Evolutionary conservation across 2,888 invertebrate species (phyloP).

Genomic region (Anticlea derivata): DNA sequence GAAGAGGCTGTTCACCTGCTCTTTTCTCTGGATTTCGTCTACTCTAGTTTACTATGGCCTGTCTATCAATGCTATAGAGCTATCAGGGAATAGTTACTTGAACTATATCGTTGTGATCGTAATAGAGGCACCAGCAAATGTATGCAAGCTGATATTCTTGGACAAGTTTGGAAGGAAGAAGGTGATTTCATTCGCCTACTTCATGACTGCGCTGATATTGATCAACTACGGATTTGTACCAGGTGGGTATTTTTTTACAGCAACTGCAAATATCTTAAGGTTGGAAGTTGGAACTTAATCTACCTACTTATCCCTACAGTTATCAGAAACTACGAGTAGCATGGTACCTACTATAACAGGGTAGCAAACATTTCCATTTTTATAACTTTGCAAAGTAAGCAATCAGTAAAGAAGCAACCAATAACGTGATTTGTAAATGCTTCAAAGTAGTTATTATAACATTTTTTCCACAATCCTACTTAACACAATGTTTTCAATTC

Average conservation of each 20-base stretch:
- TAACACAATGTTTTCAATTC: conserved; percentile 18
- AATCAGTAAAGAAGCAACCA: not conserved
- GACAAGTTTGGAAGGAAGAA: conserved; percentile 86
- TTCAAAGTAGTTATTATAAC: conserved; percentile 3
- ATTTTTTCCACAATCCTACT: conserved; percentile 9
- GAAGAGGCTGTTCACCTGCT: conserved; percentile 86
- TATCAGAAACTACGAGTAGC: too few relatives aligned
- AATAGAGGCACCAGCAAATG: conserved; percentile 90
- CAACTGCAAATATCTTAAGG: too few relatives aligned
- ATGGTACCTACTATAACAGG: too few relatives aligned
- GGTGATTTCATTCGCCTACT: conserved; percentile 85
- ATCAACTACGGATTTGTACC: conserved; percentile 86
- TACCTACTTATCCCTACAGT: too few relatives aligned
- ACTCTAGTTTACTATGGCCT: conserved; percentile 92
- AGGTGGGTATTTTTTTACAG: conserved; percentile 59
- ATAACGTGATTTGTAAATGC: conserved; percentile 2
- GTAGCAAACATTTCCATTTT: not conserved
- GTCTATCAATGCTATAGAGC: conserved; percentile 89
- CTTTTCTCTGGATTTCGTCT: conserved; percentile 90
- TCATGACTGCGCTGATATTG: conserved; percentile 86
- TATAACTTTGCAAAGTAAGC: not conserved
- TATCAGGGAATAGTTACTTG: conserved; percentile 89
- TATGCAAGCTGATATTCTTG: conserved; percentile 85
- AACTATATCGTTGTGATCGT: conserved; percentile 87
- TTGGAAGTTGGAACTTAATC: too few relatives aligned